Conservation (phyloP, 2,113 vertebrate genomes). For the Sinocyclocheilus anophthalmus region DNA sequence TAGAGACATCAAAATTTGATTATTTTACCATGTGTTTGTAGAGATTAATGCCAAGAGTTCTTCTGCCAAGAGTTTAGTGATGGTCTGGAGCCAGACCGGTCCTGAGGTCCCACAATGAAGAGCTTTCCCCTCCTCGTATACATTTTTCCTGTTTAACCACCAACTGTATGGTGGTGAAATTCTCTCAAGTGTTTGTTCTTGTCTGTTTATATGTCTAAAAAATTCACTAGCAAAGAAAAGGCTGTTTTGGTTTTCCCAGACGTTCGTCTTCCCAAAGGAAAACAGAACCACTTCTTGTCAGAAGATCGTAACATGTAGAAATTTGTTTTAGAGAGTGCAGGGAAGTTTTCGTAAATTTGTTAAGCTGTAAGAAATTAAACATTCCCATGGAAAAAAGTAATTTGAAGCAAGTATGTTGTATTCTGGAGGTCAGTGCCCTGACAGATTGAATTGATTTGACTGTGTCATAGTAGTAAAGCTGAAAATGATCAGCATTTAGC, state of each 20-base stretch:
- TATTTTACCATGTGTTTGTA: conserved; percentile 52
- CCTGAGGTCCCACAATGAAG: background rate
- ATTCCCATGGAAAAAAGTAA: background rate
- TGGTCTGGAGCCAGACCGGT: conserved; percentile 30
- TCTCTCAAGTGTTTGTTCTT: background rate
- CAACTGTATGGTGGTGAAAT: background rate
- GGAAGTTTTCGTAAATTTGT: background rate
- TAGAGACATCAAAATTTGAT: conserved; percentile 59
- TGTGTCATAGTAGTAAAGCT: background rate
- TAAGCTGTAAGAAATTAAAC: background rate
- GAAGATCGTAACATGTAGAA: background rate
- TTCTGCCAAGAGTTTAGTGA: conserved; percentile 28
- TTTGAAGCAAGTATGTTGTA: background rate
- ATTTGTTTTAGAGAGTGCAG: background rate
- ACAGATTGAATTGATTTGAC: background rate
- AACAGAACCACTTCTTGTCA: conserved; percentile 1
- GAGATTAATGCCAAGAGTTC: conserved; percentile 58
- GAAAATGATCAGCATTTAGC: conserved; percentile 6
- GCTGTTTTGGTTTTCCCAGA: conserved; percentile 42
- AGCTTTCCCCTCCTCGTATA: background rate
- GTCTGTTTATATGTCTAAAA: background rate
- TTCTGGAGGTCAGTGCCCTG: background rate
- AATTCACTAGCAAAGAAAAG: conserved; percentile 10
- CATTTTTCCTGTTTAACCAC: background rate
- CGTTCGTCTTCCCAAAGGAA: conserved; percentile 69